Base-by-base conservation (phyloP, 2,888 invertebrate genomes). In the Galeruca laticollis region DNA sequence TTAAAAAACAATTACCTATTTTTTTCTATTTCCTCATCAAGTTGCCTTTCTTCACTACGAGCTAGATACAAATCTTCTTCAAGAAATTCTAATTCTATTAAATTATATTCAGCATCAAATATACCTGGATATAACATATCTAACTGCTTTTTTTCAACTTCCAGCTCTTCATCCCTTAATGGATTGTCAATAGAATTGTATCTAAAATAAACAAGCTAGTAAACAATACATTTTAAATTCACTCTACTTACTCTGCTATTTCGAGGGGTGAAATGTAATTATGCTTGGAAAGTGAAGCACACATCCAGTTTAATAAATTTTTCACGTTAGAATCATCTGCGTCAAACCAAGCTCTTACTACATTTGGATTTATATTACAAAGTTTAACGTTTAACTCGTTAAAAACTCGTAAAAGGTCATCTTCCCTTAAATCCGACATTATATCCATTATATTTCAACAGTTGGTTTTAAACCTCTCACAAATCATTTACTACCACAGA, bases 331-430 rank as follows among this genome's bases (percentile, higher is more conserved):
- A 66, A 70, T 79, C 77, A 69, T 83, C 82, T 5, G 81, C 80
- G 76, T 84, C 83, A 69, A 81, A 83, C 83, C 83, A 84, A 26
- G 78, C 80, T 68, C 78, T 79, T 26, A 83, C 77, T 21, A 80
- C 79, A 72, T 79, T 78, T 10, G 78, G 76, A 59, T 74, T 73
- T 56, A 81, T 60, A 69, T 76, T 72, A 51, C 77, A 66, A 11
- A 79, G 68, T 51, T 78, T 70, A 10, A 82, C 65, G 52, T 81
- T 74, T 47, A 82, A 70, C 47, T 76, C 70, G 51, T 70, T 71
- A 60, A 82, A 77, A 6, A 77, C 64, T 57, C 74, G 68, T 49
- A 81, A 70, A 9, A 81, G 62, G 63, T 78, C 74, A 6, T 78
- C 77, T 56, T 78, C 81, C 31, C 60, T 74, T 70, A 63, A 77